phyloP scores from a whole-genome alignment of 2,888 invertebrate species.

The Pyralis farinalis region DNA sequence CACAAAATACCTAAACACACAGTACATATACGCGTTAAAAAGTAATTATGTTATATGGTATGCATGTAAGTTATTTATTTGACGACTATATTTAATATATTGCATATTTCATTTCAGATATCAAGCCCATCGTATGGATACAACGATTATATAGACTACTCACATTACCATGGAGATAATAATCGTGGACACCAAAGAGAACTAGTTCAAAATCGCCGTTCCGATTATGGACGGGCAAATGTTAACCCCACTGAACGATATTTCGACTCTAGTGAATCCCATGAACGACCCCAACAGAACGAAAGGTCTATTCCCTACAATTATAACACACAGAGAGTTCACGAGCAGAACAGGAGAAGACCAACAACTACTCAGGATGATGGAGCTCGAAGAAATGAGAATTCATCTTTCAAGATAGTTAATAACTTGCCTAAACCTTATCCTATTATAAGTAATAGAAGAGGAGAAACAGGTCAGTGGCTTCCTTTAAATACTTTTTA shows the following conservation, averaged over 20 bases:
- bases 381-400: constrained; percentile 1
- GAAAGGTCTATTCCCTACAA: constrained; percentile 4
- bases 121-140: not conserved
- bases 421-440: constrained; percentile 28
- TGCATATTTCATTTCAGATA: not conserved
- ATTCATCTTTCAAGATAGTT: constrained; percentile 17
- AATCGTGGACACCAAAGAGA: not conserved
- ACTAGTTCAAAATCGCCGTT: not conserved
- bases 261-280: not conserved
- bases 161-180: not conserved
- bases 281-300: not conserved
- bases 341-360: not conserved
- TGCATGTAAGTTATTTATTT: no score
- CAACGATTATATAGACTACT: not conserved
- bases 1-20: no score
- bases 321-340: not conserved
- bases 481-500: constrained; percentile 20
- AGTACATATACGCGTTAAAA: no score
- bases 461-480: constrained; percentile 2
- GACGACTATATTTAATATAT: no score
- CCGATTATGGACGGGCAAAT: not conserved
- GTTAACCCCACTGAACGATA: not conserved
- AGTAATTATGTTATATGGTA: no score
- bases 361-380: not conserved
- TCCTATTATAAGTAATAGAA: constrained; percentile 19